Base-by-base conservation (phyloP, 1,140 invertebrate species). In the Panagrolaimus sp. region DNA sequence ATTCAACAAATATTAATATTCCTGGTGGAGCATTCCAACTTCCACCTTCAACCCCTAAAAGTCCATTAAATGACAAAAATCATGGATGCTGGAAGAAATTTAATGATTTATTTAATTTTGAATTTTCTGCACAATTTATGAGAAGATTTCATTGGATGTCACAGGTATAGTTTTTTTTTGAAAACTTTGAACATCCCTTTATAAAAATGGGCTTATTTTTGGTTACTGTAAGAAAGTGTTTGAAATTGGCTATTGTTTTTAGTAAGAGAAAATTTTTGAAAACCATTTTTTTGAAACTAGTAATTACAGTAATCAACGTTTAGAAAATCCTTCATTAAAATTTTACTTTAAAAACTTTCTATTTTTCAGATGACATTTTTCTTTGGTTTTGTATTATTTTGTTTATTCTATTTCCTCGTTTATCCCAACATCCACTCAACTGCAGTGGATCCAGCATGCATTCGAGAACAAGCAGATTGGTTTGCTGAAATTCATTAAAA, bases 141-240 rank as follows among this genome's bases (percentile, higher is more conserved):
- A 71, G 74, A 14, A 74, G 81, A 47, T 81, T 81, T 68, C 81
- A 82, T 67, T 81, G 81, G 78, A 72, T 80, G n/a, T 69, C 75
- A 11, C 79, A 79, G 74, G 79, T 79, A 31, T 4, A 4, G 31
- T n/a, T n/a, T n/a, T n/a, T n/a, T n/a, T n/a, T n/a, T n/a, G n/a
- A n/a, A n/a, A n/a, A n/a, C n/a, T n/a, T n/a, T n/a, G n/a, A n/a
- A n/a, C n/a, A n/a, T n/a, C n/a, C n/a, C n/a, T n/a, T n/a, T n/a
- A n/a, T n/a, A 7, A 7, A 38, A 38, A 7, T 38, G 31, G 31
- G 31, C 2, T 38, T 4, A 38, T 4, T 38, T 38, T 38, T 2
- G 7, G 7, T 38, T 4, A 38, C 2, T 7, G 7, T 38, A 4
- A 4, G 31, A 38, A 38, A 38, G 31, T 38, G 2, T 2, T 38